Base-by-base conservation (phyloP, 2,113 vertebrate species). In the Solenodon paradoxus region DNA sequence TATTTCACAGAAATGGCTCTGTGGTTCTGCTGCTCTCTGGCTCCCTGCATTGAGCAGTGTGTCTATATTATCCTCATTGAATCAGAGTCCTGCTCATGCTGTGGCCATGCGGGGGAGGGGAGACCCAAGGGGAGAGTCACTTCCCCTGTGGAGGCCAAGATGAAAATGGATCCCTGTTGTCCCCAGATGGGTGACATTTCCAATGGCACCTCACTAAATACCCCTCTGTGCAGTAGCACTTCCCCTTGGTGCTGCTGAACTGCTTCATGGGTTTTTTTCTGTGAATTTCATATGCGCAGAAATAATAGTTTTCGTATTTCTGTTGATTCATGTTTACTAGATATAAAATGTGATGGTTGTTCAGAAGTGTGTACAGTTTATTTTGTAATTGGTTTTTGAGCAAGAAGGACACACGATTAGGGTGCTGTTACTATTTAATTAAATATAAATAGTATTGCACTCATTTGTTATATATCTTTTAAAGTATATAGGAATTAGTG, bases 101-200 rank as follows among this genome's bases (percentile, higher is more conserved):
- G 3, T 2, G 11, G 35, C 19, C 15, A 0, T 10, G 10, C 9
- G 17, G 47, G 38, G 19, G 30, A 9, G 7, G 11, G 11, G 13
- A 3, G 17, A 13, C 82, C 42, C 24, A 1, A 8, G 16, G 16
- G 79, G 55, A 47, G 42, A 38, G 45, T 61, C 17, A 53, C 49
- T 61, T 88, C 51, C n/a, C 42, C 13, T 4, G 1, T n/a, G 75
- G 53, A 38, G 32, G 42, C 19, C 22, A 15, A 22, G 40, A 51
- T 57, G 45, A n/a, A 45, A 42, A 9, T 51, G 6, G 16, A 35
- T 26, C n/a, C 16, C 45, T 2, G 5, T n/a, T 0, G 15, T 59
- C 40, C 47, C 13, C n/a, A 86, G 45, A n/a, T 22, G 32, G 12
- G 5, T 20, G 32, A 10, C 10, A 0, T 26, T 68, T 71, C 51